phyloP scores from a whole-genome alignment of 1,140 invertebrate genomes.

The Leptoteleia sp. region DNA sequence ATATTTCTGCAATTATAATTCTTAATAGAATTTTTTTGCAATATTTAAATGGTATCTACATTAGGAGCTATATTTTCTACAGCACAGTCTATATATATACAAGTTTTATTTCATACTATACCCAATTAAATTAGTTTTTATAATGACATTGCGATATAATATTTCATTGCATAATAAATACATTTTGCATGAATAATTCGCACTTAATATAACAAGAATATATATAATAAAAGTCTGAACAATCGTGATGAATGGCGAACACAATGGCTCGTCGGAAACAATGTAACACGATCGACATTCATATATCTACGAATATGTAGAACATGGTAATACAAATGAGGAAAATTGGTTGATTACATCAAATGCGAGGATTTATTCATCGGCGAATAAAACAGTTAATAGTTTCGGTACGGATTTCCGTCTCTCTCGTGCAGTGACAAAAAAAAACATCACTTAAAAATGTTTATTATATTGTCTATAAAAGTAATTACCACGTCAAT shows the following conservation, averaged over 20 bases:
- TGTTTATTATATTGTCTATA: conserved; percentile 8
- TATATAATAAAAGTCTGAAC: background rate
- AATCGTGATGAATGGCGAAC: conserved; percentile 2
- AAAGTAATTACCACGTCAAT: too few species aligned
- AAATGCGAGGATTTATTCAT: conserved; percentile 61
- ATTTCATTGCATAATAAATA: too few species aligned
- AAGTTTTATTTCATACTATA: too few species aligned
- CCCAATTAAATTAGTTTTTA: too few species aligned
- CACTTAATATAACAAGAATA: too few species aligned
- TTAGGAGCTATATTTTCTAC: too few species aligned
- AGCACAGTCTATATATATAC: too few species aligned
- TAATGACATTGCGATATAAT: too few species aligned
- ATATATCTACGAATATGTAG: conserved; percentile 50
- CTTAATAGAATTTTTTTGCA: too few species aligned
- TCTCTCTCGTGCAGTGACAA: conserved; percentile 12
- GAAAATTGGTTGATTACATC: conserved; percentile 66
- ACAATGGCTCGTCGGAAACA: conserved; percentile 26
- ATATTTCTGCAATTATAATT: too few species aligned
- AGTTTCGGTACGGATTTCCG: conserved; percentile 49
- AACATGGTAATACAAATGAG: conserved; percentile 59
- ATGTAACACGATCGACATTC: conserved; percentile 30
- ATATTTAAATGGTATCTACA: too few species aligned
- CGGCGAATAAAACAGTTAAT: conserved; percentile 50
- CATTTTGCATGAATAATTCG: too few species aligned
- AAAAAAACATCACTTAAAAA: conserved; percentile 7